Evolutionary conservation across 2,113 vertebrate species (phyloP).

Genomic region (Syrmaticus mikado): DNA sequence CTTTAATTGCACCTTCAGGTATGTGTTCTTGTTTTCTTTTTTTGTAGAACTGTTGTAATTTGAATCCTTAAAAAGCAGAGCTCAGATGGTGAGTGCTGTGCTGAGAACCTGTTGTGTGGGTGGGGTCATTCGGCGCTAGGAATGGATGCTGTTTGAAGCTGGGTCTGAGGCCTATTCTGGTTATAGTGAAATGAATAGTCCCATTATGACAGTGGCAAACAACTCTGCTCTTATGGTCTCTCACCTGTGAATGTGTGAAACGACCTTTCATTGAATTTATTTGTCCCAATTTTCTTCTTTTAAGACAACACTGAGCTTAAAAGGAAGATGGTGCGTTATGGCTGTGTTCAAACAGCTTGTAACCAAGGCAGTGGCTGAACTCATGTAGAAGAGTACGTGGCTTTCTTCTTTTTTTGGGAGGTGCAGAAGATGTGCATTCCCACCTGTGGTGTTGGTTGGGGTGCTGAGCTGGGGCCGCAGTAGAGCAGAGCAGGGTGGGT

Average conservation of each 20-base stretch:
- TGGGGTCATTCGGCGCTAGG: neutral
- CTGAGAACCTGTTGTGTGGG: slow-evolving; percentile 6
- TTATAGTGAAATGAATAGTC: neutral
- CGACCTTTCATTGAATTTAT: neutral
- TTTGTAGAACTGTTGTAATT: neutral
- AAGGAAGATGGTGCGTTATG: neutral
- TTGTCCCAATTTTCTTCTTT: neutral
- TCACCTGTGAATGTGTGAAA: neutral
- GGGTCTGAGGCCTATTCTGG: neutral
- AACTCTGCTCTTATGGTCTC: neutral
- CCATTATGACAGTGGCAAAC: neutral
- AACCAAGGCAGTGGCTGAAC: neutral
- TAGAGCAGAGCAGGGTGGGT: too few species aligned
- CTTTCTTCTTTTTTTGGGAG: neutral
- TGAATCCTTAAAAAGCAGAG: neutral
- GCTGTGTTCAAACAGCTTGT: neutral
- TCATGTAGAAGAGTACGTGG: neutral
- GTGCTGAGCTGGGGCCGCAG: neutral
- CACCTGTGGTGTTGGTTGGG: neutral
- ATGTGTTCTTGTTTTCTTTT: neutral
- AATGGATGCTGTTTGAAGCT: neutral
- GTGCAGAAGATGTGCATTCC: neutral
- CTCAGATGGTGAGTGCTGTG: neutral
- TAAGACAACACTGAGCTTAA: neutral
- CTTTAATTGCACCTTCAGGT: neutral